A percentile compares a stretch with the other conserved stretches of the same genome.
Conservation (phyloP, 2,113 vertebrate species). For the Helogale parvula region DNA sequence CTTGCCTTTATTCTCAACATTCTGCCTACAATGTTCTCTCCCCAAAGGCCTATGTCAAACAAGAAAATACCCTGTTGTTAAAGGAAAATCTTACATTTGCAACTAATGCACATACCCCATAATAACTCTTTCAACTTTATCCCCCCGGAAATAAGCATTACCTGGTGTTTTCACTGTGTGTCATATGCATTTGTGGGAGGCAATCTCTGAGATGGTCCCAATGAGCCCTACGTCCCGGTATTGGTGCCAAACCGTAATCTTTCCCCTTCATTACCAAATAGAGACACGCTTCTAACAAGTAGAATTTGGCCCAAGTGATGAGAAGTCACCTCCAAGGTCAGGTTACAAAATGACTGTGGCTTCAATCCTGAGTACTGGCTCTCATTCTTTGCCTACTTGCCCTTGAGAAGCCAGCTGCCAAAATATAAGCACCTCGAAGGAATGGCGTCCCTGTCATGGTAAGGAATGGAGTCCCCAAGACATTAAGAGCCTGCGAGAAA, state of each 20-base stretch:
- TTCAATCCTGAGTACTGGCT: background rate
- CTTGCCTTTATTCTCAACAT: background rate
- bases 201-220: background rate
- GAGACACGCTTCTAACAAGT: background rate
- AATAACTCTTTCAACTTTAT: background rate
- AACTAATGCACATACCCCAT: background rate
- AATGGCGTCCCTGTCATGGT: background rate
- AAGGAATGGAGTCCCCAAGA: background rate
- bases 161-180: background rate
- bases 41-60: background rate
- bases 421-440: background rate
- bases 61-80: background rate
- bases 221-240: background rate
- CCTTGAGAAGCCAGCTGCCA: background rate
- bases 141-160: background rate
- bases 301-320: background rate
- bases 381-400: background rate
- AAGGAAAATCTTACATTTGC: no score
- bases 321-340: background rate
- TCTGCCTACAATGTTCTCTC: background rate
- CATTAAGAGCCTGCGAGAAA: background rate
- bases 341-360: background rate
- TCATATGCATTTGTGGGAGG: background rate
- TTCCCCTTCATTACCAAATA: background rate
- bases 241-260: background rate